Percentiles rank a stretch among this genome's conserved stretches.
Conservation (phyloP, 2,888 invertebrate genomes). For the Thecocarcelia acutangulata region DNA sequence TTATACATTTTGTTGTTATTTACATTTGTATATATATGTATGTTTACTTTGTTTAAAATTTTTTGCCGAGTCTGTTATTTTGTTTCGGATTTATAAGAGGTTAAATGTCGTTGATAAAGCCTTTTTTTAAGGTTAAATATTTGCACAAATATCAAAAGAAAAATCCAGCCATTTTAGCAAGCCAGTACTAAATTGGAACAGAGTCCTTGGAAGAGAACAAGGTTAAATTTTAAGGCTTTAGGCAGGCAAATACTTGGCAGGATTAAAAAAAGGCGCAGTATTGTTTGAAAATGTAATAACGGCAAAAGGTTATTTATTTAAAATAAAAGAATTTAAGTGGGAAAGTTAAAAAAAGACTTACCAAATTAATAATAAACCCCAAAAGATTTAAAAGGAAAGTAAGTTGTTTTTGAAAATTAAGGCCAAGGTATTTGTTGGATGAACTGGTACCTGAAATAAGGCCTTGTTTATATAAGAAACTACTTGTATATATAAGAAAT, state of each 20-base stretch:
- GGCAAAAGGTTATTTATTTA: too few relatives aligned
- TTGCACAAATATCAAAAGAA: background rate
- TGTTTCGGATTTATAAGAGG: slow-evolving; percentile 27
- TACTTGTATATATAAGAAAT: too few relatives aligned
- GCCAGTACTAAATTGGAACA: background rate
- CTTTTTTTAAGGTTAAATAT: slow-evolving; percentile 19
- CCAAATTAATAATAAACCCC: too few relatives aligned
- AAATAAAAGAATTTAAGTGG: too few relatives aligned
- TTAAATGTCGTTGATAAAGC: slow-evolving; percentile 58
- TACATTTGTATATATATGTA: background rate
- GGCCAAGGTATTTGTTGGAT: too few relatives aligned
- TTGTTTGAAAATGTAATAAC: too few relatives aligned
- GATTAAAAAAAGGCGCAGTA: background rate
- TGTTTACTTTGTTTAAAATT: background rate
- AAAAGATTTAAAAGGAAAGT: too few relatives aligned
- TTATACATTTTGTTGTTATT: background rate
- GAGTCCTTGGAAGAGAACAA: slow-evolving; percentile 38
- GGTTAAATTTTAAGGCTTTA: slow-evolving; percentile 21
- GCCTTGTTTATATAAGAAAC: too few relatives aligned
- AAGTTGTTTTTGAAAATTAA: too few relatives aligned
- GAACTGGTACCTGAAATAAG: too few relatives aligned
- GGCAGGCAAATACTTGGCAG: background rate
- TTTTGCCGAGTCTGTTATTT: background rate
- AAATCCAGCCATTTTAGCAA: background rate
- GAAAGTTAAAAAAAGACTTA: too few relatives aligned